Evolutionary conservation across 2,797 vertebrate genomes (phyloP).

Genomic region (Gymnopithys bicolor): DNA sequence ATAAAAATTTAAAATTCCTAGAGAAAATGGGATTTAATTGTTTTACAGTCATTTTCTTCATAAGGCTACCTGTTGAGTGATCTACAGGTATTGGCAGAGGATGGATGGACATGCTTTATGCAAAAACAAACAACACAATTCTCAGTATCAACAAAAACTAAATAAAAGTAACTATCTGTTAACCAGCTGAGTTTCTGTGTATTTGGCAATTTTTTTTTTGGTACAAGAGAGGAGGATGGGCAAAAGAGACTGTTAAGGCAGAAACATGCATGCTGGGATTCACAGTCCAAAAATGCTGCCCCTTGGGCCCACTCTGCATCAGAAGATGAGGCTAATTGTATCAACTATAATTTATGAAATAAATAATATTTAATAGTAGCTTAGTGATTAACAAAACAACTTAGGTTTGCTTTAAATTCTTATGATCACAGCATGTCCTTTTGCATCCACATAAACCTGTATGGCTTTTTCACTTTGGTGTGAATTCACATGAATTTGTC

Average conservation of each 20-base stretch:
- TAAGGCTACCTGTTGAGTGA: neutral
- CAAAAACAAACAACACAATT: neutral
- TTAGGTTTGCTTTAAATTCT: neutral
- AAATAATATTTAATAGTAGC: neutral
- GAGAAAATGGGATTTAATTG: neutral
- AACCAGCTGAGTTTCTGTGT: neutral
- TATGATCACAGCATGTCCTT: neutral
- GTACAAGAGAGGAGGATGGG: neutral
- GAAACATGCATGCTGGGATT: neutral
- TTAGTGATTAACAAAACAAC: neutral
- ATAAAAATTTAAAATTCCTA: neutral
- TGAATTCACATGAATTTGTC: neutral
- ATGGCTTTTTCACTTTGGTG: neutral
- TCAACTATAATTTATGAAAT: neutral
- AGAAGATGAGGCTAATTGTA: neutral
- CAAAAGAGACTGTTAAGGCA: neutral
- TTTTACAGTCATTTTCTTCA: neutral
- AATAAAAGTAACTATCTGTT: neutral
- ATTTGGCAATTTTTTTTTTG: neutral
- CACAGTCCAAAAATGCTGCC: neutral
- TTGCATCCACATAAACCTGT: neutral
- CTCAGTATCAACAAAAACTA: neutral
- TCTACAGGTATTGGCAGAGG: neutral
- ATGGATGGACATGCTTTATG: neutral
- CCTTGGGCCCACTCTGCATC: neutral